These are phyloP conservation scores for Clusia tigrina DNA, from an alignment of 2,888 invertebrate genomes.

Conservation along the genomic window DNA sequence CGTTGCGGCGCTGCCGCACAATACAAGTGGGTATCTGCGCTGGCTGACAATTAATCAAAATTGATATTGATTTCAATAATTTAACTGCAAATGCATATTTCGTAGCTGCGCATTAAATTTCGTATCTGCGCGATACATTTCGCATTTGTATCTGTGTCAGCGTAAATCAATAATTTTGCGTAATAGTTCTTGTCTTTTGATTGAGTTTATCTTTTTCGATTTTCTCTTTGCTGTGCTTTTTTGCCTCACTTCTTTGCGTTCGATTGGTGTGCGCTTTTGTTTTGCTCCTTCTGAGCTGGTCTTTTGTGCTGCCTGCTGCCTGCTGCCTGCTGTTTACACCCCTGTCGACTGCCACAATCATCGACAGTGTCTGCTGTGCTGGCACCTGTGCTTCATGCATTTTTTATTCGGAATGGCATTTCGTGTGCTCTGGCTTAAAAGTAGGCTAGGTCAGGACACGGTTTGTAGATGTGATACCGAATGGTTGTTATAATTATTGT, in stretches of 20 bases:
- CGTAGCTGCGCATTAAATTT: neutral
- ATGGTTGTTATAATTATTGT: conserved; percentile 6
- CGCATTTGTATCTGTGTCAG: conserved; percentile 8
- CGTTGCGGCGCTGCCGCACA: conserved; percentile 38
- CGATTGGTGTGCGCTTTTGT: neutral
- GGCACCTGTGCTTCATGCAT: conserved; percentile 2
- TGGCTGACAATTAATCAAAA: conserved; percentile 51
- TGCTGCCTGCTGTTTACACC: neutral
- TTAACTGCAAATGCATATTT: conserved; percentile 24
- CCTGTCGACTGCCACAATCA: neutral
- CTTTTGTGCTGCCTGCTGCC: neutral
- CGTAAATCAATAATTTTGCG: conserved; percentile 10
- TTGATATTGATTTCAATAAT: conserved; percentile 47
- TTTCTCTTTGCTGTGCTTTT: neutral
- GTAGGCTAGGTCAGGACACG: conserved; percentile 53
- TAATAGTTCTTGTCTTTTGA: neutral
- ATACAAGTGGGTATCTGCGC: conserved; percentile 26
- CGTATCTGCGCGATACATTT: neutral
- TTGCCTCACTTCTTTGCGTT: neutral
- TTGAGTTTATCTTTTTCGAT: conserved; percentile 2
- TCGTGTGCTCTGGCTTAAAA: conserved; percentile 27
- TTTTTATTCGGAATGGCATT: conserved; percentile 1
- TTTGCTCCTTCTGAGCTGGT: neutral
- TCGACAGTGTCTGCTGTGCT: too few relatives aligned
- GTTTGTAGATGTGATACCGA: conserved; percentile 35